A percentile compares a stretch with the other conserved stretches of the same genome.
phyloP scores from a whole-genome alignment of 2,888 invertebrate species.

The Ectemnius continuus region DNA sequence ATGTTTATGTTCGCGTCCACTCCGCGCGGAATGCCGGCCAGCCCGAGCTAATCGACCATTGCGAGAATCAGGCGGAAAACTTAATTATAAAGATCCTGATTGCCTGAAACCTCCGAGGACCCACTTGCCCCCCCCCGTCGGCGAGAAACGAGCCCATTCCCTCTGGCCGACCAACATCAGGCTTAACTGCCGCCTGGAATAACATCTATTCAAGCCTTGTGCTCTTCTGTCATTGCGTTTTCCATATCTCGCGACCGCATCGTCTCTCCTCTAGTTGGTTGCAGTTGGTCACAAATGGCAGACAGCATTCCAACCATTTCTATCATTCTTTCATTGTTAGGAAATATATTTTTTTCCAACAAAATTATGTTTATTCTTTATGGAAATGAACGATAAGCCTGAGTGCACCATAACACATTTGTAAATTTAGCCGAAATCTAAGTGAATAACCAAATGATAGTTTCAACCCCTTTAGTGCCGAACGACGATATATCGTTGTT shows the following conservation, averaged over 20 bases:
- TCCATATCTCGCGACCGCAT: neutral
- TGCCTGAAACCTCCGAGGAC: slow-evolving; percentile 70
- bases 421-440: no score
- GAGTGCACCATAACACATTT: no score
- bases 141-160: slow-evolving; percentile 37
- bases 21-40: slow-evolving; percentile 51
- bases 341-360: no score
- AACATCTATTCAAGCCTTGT: neutral
- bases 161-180: neutral
- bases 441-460: no score
- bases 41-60: slow-evolving; percentile 70
- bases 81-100: slow-evolving; percentile 76
- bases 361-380: no score
- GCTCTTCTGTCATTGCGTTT: neutral
- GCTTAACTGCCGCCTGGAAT: neutral
- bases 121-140: slow-evolving; percentile 39
- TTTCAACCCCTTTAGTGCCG: no score
- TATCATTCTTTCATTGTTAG: no score
- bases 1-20: slow-evolving; percentile 62
- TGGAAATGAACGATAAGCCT: no score
- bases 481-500: no score
- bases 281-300: neutral
- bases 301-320: no score
- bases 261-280: neutral
- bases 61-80: slow-evolving; percentile 73